Conservation (phyloP, 2,888 invertebrate genomes). For the Leucophenga maculata region DNA sequence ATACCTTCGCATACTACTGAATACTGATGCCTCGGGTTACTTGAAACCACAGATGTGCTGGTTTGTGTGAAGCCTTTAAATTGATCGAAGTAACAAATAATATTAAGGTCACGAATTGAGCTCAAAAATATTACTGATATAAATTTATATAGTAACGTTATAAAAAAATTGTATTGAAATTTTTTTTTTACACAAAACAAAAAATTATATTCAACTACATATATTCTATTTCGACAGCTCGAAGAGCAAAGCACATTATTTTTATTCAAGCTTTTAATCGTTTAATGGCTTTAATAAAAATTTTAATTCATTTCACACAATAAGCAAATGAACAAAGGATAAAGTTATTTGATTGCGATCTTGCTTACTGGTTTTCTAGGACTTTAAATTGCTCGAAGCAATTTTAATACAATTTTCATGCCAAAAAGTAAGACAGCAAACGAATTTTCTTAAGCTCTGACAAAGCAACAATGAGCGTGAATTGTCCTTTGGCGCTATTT, state of each 20-base stretch:
- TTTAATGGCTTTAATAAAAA: constrained; percentile 32
- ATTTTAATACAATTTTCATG: constrained; percentile 50
- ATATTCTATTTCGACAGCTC: not conserved
- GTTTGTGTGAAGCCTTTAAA: too few species aligned
- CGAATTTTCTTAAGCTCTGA: not conserved
- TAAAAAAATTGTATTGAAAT: too few species aligned
- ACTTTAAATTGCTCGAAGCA: constrained; percentile 56
- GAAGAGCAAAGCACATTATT: not conserved
- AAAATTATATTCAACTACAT: not conserved
- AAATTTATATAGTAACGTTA: too few species aligned
- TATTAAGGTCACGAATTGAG: too few species aligned
- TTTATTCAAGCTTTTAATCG: not conserved
- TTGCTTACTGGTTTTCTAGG: constrained; percentile 34
- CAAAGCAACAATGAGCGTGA: not conserved
- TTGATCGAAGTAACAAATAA: too few species aligned
- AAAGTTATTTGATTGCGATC: constrained; percentile 48
- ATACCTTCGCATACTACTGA: too few species aligned
- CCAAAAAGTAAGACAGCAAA: not conserved
- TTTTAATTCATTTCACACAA: constrained; percentile 60
- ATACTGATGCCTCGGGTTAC: too few species aligned
- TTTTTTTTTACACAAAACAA: not conserved
- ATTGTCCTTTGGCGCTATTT: not conserved
- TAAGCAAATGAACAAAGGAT: constrained; percentile 51
- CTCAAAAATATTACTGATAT: too few species aligned
- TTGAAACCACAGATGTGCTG: too few species aligned